phyloP scores from a whole-genome alignment of 2,888 invertebrate genomes.

The Embidobia sp. region DNA sequence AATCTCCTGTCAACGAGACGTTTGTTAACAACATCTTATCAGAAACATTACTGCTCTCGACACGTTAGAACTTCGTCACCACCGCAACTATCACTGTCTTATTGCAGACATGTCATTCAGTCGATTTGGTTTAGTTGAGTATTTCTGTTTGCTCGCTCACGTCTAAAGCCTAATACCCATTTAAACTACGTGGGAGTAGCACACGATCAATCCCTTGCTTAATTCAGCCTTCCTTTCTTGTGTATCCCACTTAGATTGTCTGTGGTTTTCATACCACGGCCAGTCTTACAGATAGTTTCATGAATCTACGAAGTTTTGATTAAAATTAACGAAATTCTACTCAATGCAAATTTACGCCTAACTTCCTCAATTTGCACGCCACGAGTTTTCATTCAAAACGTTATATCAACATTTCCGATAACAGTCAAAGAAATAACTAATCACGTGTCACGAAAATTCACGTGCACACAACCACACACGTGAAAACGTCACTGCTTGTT shows the following conservation, averaged over 20 bases:
- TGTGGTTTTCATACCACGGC: conserved; percentile 46
- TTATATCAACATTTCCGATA: conserved; percentile 5
- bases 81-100: conserved; percentile 31
- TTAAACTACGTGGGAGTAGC: conserved; percentile 32
- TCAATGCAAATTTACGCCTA: conserved; percentile 17
- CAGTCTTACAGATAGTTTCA: conserved; percentile 28
- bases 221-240: conserved; percentile 45
- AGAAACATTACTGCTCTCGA: not conserved
- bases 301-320: conserved; percentile 53
- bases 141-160: conserved; percentile 39
- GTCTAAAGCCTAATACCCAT: conserved; percentile 28
- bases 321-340: conserved; percentile 50
- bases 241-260: conserved; percentile 39
- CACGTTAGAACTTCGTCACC: not conserved
- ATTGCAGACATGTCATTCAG: conserved; percentile 42
- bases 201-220: conserved; percentile 45
- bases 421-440: no score
- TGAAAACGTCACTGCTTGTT: no score
- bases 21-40: conserved; percentile 20
- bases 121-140: conserved; percentile 30
- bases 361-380: conserved; percentile 22
- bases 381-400: conserved; percentile 13
- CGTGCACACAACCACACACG: no score
- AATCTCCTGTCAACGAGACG: conserved; percentile 11
- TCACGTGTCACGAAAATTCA: no score